Evolutionary conservation across 2,797 vertebrate genomes (phyloP).

Genomic region (Paguma larvata): DNA sequence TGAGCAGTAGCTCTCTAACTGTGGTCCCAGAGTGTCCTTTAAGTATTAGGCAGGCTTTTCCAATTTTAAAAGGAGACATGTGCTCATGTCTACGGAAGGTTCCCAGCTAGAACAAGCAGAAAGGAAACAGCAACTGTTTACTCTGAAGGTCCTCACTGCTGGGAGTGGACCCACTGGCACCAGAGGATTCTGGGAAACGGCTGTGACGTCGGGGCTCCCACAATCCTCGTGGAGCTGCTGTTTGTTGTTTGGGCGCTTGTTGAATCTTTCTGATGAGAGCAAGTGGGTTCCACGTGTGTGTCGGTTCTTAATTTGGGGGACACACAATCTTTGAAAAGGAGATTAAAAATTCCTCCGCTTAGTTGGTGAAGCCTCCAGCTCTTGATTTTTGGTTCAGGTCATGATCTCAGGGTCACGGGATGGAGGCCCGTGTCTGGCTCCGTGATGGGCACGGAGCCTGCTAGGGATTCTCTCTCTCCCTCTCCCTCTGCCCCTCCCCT

Average conservation of each 20-base stretch:
- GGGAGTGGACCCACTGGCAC: background rate
- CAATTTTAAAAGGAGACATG: slow-evolving; percentile 54
- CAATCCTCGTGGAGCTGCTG: background rate
- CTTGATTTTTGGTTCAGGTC: too few relatives aligned
- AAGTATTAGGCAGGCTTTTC: slow-evolving; percentile 21
- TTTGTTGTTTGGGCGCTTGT: background rate
- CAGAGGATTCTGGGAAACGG: background rate
- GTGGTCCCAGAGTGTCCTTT: background rate
- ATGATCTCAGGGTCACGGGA: too few relatives aligned
- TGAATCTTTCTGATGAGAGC: slow-evolving; percentile 17
- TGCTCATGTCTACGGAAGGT: slow-evolving; percentile 50
- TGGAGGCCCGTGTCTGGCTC: too few relatives aligned
- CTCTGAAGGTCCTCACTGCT: slow-evolving; percentile 16
- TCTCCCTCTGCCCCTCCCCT: too few relatives aligned
- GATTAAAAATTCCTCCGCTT: background rate
- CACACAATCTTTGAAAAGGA: slow-evolving; percentile 16
- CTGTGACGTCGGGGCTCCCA: background rate
- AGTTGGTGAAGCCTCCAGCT: too few relatives aligned
- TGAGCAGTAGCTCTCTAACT: background rate
- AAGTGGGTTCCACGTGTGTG: background rate
- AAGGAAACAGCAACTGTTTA: slow-evolving; percentile 58
- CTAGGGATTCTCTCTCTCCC: too few relatives aligned
- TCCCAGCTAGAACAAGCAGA: slow-evolving; percentile 52
- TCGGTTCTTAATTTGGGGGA: slow-evolving; percentile 12
- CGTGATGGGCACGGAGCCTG: too few relatives aligned